Evolutionary conservation across 2,888 invertebrate species (phyloP), one percentile per base, ranked within the genome.

Genomic region (Drosophila robusta): DNA sequence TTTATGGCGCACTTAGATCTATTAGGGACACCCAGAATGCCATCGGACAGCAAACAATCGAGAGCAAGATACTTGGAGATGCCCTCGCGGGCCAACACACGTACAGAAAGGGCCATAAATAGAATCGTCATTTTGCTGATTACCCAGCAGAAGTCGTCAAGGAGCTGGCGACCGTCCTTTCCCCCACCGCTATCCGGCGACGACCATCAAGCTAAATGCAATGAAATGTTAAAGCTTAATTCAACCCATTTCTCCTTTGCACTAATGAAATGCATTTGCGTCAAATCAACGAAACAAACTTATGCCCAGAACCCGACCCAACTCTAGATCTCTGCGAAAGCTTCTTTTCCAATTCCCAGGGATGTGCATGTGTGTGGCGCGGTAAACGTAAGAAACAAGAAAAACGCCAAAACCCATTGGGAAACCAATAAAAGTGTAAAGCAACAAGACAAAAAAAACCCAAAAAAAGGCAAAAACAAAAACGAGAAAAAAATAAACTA

Each of bases 341-440:
- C 50, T n/a, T 29, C 38, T 45, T 14, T 34, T 12, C 22, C 61
- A 63, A 67, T 77, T 72, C 73, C 49, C 68, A 12, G 3, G 46
- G 55, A 67, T 56, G 49, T 51, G 29, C 36, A 26, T 55, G 34
- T 42, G 16, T 42, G 29, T 29, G 29, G 9, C 29, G 29, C 29
- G 29, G 58, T 62, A 62, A 66, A 55, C 54, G 63, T 58, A 62
- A 51, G 62, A 66, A 67, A 80, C 29, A 9, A 29, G 29, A 29
- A 29, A 29, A 63, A 57, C 54, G 64, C 55, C 51, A 66, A 68
- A 62, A 51, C 60, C 78, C 75, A 75, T 80, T 77, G 80, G 65
- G 71, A 87, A 82, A 84, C 80, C 84, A 80, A 83, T 75, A 80
- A 83, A 87, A 78, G 68, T 74, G 83, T 72, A 79, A 71, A 75